phyloP scores from a whole-genome alignment of 2,888 invertebrate species.

The Drosophila niveifrons region DNA sequence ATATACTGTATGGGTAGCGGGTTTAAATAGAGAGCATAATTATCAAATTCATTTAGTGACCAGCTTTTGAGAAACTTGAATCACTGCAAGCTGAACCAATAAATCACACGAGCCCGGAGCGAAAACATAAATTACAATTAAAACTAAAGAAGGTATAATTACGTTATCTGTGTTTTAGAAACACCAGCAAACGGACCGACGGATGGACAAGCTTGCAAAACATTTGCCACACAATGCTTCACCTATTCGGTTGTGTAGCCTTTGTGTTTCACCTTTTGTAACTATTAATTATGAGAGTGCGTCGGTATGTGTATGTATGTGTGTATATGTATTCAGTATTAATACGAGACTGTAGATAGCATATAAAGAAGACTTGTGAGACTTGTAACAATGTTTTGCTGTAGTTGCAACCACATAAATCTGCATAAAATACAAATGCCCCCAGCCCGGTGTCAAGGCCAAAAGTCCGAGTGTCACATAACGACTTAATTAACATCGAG shows the following conservation, averaged over 20 bases:
- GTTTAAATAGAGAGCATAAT: too few relatives aligned
- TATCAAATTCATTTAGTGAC: too few relatives aligned
- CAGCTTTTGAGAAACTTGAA: too few relatives aligned
- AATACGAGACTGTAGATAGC: slow-evolving; percentile 47
- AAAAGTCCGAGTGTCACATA: slow-evolving; percentile 39
- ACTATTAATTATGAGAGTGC: slow-evolving; percentile 66
- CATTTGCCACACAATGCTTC: slow-evolving; percentile 25
- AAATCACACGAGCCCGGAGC: slow-evolving; percentile 56
- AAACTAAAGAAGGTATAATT: slow-evolving; percentile 63
- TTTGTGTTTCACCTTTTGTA: slow-evolving; percentile 67
- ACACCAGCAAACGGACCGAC: slow-evolving; percentile 12
- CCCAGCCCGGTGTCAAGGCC: slow-evolving; percentile 21
- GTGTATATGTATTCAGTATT: slow-evolving; percentile 13
- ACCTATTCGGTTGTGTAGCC: slow-evolving; percentile 33
- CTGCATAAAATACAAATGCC: slow-evolving; percentile 67
- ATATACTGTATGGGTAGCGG: too few relatives aligned
- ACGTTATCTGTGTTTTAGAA: slow-evolving; percentile 51
- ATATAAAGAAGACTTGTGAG: slow-evolving; percentile 9
- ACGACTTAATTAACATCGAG: slow-evolving; percentile 73
- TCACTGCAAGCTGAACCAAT: slow-evolving; percentile 24
- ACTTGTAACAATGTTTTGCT: slow-evolving; percentile 62
- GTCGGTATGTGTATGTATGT: not conserved
- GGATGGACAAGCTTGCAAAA: slow-evolving; percentile 28
- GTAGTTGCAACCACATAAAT: slow-evolving; percentile 68
- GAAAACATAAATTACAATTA: slow-evolving; percentile 73